Percentiles rank a stretch among this genome's conserved stretches.
These are phyloP conservation scores for Acipenser transmontanus DNA, from an alignment of 2,797 vertebrate species.

Conservation along the genomic window DNA sequence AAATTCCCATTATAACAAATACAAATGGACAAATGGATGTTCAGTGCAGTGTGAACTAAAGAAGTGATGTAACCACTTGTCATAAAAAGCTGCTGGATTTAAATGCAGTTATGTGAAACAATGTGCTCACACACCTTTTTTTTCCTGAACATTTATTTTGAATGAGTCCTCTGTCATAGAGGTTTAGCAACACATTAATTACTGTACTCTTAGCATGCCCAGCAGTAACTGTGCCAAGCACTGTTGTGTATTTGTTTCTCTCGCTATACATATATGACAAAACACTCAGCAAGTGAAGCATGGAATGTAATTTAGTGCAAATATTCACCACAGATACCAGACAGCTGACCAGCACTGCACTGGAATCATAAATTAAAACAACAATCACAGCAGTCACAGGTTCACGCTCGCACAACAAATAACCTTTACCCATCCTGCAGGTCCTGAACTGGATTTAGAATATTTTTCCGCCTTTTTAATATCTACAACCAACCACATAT, in stretches of 20 bases:
- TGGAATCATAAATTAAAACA: slow-evolving; percentile 48
- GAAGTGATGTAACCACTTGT: neutral
- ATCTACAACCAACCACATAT: neutral
- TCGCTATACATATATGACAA: slow-evolving; percentile 23
- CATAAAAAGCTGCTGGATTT: neutral
- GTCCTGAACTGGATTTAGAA: slow-evolving; percentile 20
- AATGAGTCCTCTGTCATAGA: too few species aligned
- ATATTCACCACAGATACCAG: slow-evolving; percentile 45
- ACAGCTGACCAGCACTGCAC: slow-evolving; percentile 26
- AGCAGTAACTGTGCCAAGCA: slow-evolving; percentile 1
- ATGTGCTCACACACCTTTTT: neutral
- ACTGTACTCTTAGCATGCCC: neutral
- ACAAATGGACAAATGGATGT: too few species aligned
- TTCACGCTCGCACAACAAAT: slow-evolving; percentile 2
- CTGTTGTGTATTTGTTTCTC: slow-evolving; percentile 12
- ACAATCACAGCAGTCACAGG: slow-evolving; percentile 37
- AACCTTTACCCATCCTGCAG: slow-evolving; percentile 21
- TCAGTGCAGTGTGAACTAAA: neutral
- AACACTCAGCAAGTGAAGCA: slow-evolving; percentile 26
- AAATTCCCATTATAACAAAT: too few species aligned
- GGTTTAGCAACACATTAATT: neutral
- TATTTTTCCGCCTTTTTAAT: slow-evolving; percentile 11
- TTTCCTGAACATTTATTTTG: too few species aligned
- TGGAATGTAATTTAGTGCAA: slow-evolving; percentile 52
- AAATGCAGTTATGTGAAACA: neutral